Percentiles rank a stretch among this genome's conserved stretches.
These are phyloP conservation scores for Epinephelus lanceolatus DNA, from an alignment of 2,113 vertebrate genomes.

Conservation along the genomic window DNA sequence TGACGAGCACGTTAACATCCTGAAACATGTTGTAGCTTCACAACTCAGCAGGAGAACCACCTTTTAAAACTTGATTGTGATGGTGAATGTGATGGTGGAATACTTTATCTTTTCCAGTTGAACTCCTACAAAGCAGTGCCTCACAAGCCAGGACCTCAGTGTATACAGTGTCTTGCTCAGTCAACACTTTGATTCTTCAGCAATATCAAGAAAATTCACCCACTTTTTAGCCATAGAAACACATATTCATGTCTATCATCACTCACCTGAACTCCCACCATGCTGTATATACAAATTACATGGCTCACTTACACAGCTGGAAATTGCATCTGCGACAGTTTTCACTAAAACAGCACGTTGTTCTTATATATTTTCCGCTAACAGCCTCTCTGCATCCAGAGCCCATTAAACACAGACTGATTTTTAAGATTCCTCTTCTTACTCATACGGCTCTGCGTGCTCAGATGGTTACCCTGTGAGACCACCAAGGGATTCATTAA, in stretches of 20 bases:
- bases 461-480: neutral
- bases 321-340: neutral
- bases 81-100: neutral
- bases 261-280: neutral
- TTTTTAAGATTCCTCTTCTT: conserved; percentile 19
- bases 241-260: neutral
- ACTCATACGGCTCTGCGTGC: neutral
- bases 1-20: too few species aligned
- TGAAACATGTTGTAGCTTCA: neutral
- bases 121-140: too few species aligned
- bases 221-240: too few species aligned
- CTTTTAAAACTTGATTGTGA: neutral
- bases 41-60: neutral
- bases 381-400: neutral
- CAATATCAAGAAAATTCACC: neutral
- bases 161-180: neutral
- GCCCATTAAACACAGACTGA: conserved; percentile 38
- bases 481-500: conserved; percentile 16
- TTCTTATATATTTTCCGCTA: neutral
- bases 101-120: too few species aligned
- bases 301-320: neutral
- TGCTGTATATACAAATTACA: neutral
- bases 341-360: neutral
- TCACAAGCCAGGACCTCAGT: too few species aligned
- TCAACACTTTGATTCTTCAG: neutral